phyloP scores from a whole-genome alignment of 2,888 invertebrate species.

The Blastobasis lacticolella region DNA sequence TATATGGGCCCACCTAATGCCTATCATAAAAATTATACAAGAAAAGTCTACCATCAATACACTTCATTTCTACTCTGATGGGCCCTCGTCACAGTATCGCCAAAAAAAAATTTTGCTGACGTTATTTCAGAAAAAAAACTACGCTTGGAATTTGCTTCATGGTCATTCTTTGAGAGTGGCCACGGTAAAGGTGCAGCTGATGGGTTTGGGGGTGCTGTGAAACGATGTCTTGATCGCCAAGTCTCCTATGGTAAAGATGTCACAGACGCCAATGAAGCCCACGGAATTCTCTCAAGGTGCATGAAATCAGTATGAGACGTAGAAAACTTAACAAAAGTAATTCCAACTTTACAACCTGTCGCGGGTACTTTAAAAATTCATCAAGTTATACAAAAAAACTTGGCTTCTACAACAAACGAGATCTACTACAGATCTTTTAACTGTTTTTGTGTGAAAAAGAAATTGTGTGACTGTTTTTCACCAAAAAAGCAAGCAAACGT shows the following conservation, averaged over 20 bases:
- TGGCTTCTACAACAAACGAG: background rate
- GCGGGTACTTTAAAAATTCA: background rate
- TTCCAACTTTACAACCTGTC: background rate
- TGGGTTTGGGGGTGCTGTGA: conserved; percentile 12
- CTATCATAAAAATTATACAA: background rate
- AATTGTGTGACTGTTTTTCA: background rate
- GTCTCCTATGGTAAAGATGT: conserved; percentile 12
- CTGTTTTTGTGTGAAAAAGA: background rate
- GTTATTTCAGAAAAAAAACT: background rate
- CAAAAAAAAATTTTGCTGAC: background rate
- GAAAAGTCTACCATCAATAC: background rate
- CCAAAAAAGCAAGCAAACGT: too few species aligned
- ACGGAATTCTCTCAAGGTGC: background rate
- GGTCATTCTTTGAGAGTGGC: background rate
- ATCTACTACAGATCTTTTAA: background rate
- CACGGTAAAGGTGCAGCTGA: conserved; percentile 3
- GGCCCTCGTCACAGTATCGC: background rate
- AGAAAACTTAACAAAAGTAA: background rate
- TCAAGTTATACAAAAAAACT: background rate
- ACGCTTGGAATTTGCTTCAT: background rate
- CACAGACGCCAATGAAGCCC: conserved; percentile 2
- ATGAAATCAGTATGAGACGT: background rate
- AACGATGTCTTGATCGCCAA: conserved; percentile 7
- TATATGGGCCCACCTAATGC: background rate
- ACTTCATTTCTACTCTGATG: background rate